phyloP scores from a whole-genome alignment of 2,113 vertebrate genomes.

The Heteronetta atricapilla region DNA sequence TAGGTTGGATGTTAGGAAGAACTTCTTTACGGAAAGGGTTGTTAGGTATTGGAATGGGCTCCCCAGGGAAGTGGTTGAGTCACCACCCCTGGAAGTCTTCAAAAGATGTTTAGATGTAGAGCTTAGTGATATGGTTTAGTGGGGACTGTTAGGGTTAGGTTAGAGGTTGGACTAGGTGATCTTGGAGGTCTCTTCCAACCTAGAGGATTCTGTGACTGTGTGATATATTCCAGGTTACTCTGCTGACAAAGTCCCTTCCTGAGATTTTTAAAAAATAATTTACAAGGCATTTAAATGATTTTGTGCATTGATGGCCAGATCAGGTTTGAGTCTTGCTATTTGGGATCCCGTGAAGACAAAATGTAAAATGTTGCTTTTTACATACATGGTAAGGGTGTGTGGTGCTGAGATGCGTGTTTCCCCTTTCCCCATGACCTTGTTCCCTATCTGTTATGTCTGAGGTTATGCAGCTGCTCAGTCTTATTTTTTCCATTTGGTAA shows the following conservation, averaged over 20 bases:
- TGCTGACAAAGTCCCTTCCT: neutral
- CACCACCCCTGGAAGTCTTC: too few species aligned
- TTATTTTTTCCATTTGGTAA: slow-evolving; percentile 18
- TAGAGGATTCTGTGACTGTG: too few species aligned
- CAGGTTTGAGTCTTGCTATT: neutral
- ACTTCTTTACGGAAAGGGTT: too few species aligned
- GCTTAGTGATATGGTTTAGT: too few species aligned
- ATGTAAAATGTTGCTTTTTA: neutral
- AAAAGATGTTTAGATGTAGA: too few species aligned
- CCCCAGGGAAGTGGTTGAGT: too few species aligned
- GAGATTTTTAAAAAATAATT: neutral
- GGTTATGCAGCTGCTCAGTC: too few species aligned
- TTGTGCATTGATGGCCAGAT: accelerated
- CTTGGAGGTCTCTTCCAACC: too few species aligned
- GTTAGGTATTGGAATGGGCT: too few species aligned
- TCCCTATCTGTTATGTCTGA: neutral
- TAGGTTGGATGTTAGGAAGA: too few species aligned
- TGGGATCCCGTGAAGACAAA: neutral
- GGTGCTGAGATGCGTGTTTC: neutral
- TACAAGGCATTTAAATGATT: neutral
- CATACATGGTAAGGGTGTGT: neutral
- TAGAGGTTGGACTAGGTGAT: too few species aligned
- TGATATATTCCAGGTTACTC: neutral
- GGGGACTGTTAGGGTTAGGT: too few species aligned
- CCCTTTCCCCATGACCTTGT: neutral